Conservation (phyloP, 2,113 vertebrate species). For the Scytalopus superciliaris region DNA sequence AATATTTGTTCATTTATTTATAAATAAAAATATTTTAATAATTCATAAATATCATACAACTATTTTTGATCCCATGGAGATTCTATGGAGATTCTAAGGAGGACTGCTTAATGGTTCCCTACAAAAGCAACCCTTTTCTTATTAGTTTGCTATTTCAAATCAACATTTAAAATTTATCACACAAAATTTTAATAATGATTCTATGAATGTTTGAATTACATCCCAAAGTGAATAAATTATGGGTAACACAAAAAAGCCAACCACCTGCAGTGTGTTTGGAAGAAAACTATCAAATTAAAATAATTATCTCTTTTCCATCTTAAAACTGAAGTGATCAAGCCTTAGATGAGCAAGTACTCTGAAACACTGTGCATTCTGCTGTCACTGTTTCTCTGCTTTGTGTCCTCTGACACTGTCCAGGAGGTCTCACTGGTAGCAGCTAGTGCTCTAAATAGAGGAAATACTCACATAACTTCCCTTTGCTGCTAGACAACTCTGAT, state of each 20-base stretch:
- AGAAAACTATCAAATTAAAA: background rate
- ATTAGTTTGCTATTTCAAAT: background rate
- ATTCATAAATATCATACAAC: background rate
- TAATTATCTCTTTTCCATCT: background rate
- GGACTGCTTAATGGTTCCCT: background rate
- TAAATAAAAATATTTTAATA: background rate
- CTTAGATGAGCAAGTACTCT: background rate
- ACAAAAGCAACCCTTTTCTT: background rate
- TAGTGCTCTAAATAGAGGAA: background rate
- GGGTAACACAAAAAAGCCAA: background rate
- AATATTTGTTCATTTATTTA: background rate
- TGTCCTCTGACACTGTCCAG: background rate
- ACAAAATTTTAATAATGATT: background rate
- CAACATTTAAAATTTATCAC: background rate
- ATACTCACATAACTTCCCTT: background rate
- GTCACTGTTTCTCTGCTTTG: background rate
- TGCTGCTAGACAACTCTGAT: background rate
- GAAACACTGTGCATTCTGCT: background rate
- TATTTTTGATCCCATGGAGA: background rate
- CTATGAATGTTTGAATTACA: background rate
- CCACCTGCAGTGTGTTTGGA: background rate
- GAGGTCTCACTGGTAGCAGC: background rate
- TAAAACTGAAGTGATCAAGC: background rate
- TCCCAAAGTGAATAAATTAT: background rate
- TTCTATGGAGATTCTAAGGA: background rate